phyloP scores from a whole-genome alignment of 2,797 vertebrate species.

The Chelidonichthys spinosus region DNA sequence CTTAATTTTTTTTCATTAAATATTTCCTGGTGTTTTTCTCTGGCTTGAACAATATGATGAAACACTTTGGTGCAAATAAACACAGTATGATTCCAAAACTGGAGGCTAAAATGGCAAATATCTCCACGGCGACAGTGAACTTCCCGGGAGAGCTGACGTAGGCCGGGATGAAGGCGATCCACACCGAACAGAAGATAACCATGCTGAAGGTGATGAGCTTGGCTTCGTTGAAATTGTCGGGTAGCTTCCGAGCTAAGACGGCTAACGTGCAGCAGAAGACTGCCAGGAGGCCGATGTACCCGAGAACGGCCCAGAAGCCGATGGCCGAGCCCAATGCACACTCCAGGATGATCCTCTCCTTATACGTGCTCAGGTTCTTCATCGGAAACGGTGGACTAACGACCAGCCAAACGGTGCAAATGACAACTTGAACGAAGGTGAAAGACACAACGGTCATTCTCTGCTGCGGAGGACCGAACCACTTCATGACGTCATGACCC shows the following conservation, averaged over 20 bases:
- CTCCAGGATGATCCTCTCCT: slow-evolving; percentile 7
- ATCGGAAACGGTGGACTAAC: not conserved
- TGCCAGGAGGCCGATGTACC: slow-evolving; percentile 8
- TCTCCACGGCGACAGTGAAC: slow-evolving; percentile 79
- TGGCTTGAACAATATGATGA: slow-evolving; percentile 75
- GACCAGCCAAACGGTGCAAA: slow-evolving; percentile 8
- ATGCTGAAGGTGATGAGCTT: slow-evolving; percentile 81
- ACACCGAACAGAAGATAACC: slow-evolving; percentile 81
- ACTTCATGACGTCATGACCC: slow-evolving; percentile 4
- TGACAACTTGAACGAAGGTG: not conserved
- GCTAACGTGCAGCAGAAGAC: slow-evolving; percentile 48
- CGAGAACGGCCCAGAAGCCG: slow-evolving; percentile 4
- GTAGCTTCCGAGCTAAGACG: slow-evolving; percentile 74
- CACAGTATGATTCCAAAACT: slow-evolving; percentile 67
- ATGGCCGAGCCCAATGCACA: slow-evolving; percentile 5
- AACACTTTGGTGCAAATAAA: slow-evolving; percentile 79
- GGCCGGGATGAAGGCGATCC: slow-evolving; percentile 78
- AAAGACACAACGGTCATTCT: slow-evolving; percentile 14
- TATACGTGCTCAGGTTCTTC: slow-evolving; percentile 4
- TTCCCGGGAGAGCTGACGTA: slow-evolving; percentile 81
- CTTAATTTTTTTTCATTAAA: slow-evolving; percentile 70
- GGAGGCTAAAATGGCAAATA: slow-evolving; percentile 80
- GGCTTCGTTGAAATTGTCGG: slow-evolving; percentile 79
- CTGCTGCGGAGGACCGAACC: slow-evolving; percentile 7
- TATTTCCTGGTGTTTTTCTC: slow-evolving; percentile 78